Evolutionary conservation across 2,888 invertebrate species (phyloP), one percentile per base, ranked within the genome.

Genomic region (Eudasyphora cyanicolor): DNA sequence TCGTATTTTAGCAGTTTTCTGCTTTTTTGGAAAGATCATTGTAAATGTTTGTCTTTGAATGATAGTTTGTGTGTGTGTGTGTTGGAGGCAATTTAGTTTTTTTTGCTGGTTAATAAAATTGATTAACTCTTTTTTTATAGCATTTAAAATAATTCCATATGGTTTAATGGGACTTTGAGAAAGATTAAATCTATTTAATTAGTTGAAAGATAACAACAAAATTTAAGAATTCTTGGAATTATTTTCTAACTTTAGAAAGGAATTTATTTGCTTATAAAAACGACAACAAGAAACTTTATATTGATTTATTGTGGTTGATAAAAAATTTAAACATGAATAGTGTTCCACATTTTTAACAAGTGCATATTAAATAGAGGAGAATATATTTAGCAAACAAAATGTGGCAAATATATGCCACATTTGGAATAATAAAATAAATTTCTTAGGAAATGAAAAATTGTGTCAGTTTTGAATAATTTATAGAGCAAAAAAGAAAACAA

Each of bases 51-150:
- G n/a, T 7, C 51, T 51, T 10, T 2, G 6, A 21, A 21, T 49
- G 19, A 49, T 49, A 45, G 6, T 35, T 35, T n/a, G 35, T 35
- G 35, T 35, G 35, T 10, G 5, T 5, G 6, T 35, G 35, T 35
- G 35, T 35, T 35, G 35, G 35, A 3, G 19, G 49, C 19, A 21
- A 24, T 60, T 49, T 70, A 21, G 12, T 60, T 49, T 70, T 70
- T 2, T 70, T 69, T 70, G 49, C 14, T 49, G 17, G 17, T 17
- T 29, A 49, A 51, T 54, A 35, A 71, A 71, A 71, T 35, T 71
- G 71, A 71, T 71, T 71, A 54, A 71, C 57, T 71, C 38, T 27
- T 45, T 24, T 21, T 71, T 54, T 0, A 10, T 21, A 54, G 24
- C 21, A 54, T 54, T n/a, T n/a, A n/a, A n/a, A n/a, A n/a, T 45